Percentiles rank a stretch among this genome's conserved stretches.
Conservation (phyloP, 2,888 invertebrate species). For the Tinea semifulvella region DNA sequence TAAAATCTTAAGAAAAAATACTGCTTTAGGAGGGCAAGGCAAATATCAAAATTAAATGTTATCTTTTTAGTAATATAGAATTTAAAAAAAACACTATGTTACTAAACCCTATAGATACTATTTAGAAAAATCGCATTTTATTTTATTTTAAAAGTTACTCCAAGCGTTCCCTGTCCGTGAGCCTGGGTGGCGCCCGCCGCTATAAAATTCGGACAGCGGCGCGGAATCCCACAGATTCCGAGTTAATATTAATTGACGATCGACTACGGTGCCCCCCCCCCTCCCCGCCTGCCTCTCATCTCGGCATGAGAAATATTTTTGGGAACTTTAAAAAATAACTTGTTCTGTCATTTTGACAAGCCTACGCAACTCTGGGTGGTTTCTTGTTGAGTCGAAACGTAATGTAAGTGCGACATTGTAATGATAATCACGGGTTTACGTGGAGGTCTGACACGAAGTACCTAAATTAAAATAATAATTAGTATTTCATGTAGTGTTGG, state of each 20-base stretch:
- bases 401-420: background rate
- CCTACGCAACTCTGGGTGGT: slow-evolving; percentile 19
- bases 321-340: slow-evolving; percentile 25
- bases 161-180: slow-evolving; percentile 26
- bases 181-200: slow-evolving; percentile 65
- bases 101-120: too few species aligned
- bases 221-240: slow-evolving; percentile 66
- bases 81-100: too few species aligned
- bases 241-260: slow-evolving; percentile 66
- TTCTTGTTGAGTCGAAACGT: slow-evolving; percentile 13
- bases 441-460: too few species aligned
- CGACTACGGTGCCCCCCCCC: slow-evolving; percentile 49
- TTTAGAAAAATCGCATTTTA: too few species aligned
- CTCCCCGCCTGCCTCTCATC: slow-evolving; percentile 19
- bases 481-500: too few species aligned
- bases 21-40: too few species aligned
- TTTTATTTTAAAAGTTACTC: too few species aligned
- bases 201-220: slow-evolving; percentile 66
- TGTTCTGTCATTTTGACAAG: slow-evolving; percentile 13
- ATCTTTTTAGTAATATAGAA: too few species aligned
- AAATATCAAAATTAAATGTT: too few species aligned
- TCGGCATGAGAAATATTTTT: slow-evolving; percentile 28
- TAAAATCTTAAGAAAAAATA: too few species aligned
- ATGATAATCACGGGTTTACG: too few species aligned
- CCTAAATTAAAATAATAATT: too few species aligned